phyloP scores from a whole-genome alignment of 1,140 invertebrate genomes.

The Calephelis virginiensis region DNA sequence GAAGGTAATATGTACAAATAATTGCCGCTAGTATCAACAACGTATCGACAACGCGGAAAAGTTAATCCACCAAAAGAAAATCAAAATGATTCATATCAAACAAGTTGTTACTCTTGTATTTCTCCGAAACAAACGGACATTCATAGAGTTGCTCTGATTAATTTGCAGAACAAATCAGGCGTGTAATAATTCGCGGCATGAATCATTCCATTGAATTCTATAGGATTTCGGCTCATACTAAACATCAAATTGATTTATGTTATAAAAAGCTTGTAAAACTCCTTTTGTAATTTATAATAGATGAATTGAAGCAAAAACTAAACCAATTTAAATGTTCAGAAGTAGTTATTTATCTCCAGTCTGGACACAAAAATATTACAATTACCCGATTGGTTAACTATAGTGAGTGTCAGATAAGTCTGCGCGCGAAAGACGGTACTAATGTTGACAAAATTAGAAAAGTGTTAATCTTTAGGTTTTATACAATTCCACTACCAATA shows the following conservation, averaged over 20 bases:
- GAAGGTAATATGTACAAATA: too few relatives aligned
- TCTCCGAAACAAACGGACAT: slow-evolving; percentile 38
- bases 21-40: not conserved
- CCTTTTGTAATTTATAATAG: slow-evolving; percentile 20
- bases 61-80: slow-evolving; percentile 16
- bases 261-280: slow-evolving; percentile 8
- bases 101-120: slow-evolving; percentile 28
- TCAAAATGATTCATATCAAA: slow-evolving; percentile 37
- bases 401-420: too few relatives aligned
- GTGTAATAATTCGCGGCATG: slow-evolving; percentile 46
- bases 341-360: too few relatives aligned
- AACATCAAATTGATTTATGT: slow-evolving; percentile 28
- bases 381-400: too few relatives aligned
- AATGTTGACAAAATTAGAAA: too few relatives aligned
- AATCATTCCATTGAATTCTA: slow-evolving; percentile 38
- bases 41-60: not conserved
- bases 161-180: slow-evolving; percentile 43
- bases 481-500: too few relatives aligned
- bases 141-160: slow-evolving; percentile 46
- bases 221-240: slow-evolving; percentile 32
- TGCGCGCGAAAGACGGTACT: too few relatives aligned
- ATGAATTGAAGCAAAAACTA: not conserved
- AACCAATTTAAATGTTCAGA: too few relatives aligned
- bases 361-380: too few relatives aligned
- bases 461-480: too few relatives aligned